A percentile compares a stretch with the other conserved stretches of the same genome.
Evolutionary conservation across 2,797 vertebrate species (phyloP).

Genomic region (Mormyrus hasselquistii): DNA sequence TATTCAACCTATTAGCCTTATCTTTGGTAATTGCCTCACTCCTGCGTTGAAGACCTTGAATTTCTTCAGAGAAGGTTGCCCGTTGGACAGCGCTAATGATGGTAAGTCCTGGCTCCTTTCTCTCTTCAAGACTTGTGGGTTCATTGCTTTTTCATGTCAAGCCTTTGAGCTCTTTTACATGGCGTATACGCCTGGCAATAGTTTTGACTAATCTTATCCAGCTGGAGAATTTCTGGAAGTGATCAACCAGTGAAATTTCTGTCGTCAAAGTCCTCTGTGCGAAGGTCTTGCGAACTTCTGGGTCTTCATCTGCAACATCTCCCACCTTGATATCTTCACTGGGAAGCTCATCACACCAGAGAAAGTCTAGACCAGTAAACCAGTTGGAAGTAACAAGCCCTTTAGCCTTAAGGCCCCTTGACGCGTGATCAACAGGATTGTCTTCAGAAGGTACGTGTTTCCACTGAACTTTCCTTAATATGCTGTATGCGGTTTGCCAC

Average conservation of each 20-base stretch:
- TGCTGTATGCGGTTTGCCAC: slow-evolving; percentile 14
- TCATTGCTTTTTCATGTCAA: background rate
- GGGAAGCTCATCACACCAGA: slow-evolving; percentile 14
- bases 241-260: slow-evolving; percentile 22
- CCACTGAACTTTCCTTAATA: slow-evolving; percentile 28
- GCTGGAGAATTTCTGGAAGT: slow-evolving; percentile 30
- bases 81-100: slow-evolving; percentile 18
- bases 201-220: slow-evolving; percentile 29
- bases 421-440: slow-evolving; percentile 21
- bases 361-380: slow-evolving; percentile 23
- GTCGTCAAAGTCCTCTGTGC: background rate
- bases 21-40: background rate
- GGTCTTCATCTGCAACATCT: slow-evolving; percentile 11
- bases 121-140: slow-evolving; percentile 26
- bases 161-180: background rate
- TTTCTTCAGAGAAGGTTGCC: slow-evolving; percentile 23
- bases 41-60: slow-evolving; percentile 6
- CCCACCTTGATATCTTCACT: slow-evolving; percentile 12
- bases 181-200: slow-evolving; percentile 24
- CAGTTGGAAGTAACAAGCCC: slow-evolving; percentile 28
- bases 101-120: slow-evolving; percentile 22
- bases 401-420: slow-evolving; percentile 3
- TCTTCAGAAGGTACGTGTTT: background rate
- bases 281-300: slow-evolving; percentile 18
- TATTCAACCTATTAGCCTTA: slow-evolving; percentile 9